phyloP scores from a whole-genome alignment of 2,797 vertebrate genomes.

The Limnodromus scolopaceus region DNA sequence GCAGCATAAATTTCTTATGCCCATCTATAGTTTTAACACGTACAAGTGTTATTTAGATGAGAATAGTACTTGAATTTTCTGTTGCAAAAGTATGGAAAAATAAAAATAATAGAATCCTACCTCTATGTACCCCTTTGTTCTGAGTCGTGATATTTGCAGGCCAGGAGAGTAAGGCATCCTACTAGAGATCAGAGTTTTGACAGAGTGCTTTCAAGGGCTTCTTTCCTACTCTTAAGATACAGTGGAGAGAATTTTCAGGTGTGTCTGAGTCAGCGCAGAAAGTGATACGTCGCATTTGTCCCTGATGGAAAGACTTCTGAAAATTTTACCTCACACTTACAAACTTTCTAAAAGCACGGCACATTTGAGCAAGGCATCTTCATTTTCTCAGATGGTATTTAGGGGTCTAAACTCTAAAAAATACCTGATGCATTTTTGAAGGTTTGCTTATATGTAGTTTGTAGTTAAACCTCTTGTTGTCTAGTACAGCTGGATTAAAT shows the following conservation, averaged over 20 bases:
- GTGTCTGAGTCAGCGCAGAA: neutral
- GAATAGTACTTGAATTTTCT: neutral
- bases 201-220: neutral
- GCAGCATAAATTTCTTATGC: neutral
- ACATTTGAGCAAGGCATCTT: neutral
- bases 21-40: neutral
- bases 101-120: neutral
- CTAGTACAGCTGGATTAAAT: neutral
- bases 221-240: neutral
- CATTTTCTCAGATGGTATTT: neutral
- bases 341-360: neutral
- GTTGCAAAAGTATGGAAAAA: neutral
- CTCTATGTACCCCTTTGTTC: neutral
- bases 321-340: neutral
- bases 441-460: rapidly evolving
- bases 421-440: neutral
- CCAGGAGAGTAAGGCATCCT: neutral
- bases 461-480: neutral
- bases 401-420: neutral
- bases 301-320: neutral
- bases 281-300: neutral
- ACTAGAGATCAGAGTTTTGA: neutral
- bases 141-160: neutral
- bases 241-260: neutral
- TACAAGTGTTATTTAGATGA: neutral